Evolutionary conservation across 2,888 invertebrate genomes (phyloP).

Genomic region (Acholoe squamosa): DNA sequence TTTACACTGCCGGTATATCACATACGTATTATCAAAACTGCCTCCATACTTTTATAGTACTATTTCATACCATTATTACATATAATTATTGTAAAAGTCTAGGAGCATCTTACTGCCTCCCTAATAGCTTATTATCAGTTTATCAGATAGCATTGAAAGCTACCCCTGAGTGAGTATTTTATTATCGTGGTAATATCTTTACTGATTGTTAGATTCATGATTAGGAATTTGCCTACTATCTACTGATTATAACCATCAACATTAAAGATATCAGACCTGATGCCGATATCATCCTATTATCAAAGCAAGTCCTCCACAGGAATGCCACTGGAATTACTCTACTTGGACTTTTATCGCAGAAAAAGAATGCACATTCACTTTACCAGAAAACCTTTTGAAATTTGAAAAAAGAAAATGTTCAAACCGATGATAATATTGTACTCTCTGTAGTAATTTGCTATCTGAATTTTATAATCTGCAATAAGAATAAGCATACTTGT

Average conservation of each 20-base stretch:
- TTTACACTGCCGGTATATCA: too few relatives aligned
- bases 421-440: too few relatives aligned
- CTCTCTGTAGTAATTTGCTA: too few relatives aligned
- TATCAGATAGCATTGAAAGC: not conserved
- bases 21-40: too few relatives aligned
- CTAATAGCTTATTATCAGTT: not conserved
- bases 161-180: not conserved
- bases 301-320: not conserved
- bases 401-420: too few relatives aligned
- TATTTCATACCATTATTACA: too few relatives aligned
- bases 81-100: too few relatives aligned
- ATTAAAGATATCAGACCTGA: not conserved
- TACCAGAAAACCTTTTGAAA: too few relatives aligned
- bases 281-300: not conserved
- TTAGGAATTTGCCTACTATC: conserved; percentile 25
- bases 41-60: too few relatives aligned
- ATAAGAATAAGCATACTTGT: too few relatives aligned
- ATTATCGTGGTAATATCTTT: conserved; percentile 39
- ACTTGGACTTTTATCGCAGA: not conserved
- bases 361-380: too few relatives aligned
- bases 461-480: too few relatives aligned
- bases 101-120: not conserved
- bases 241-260: conserved; percentile 34
- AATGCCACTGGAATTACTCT: not conserved
- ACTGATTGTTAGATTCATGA: conserved; percentile 12